phyloP scores from a whole-genome alignment of 1,140 invertebrate genomes.

The Hyphantria cunea region DNA sequence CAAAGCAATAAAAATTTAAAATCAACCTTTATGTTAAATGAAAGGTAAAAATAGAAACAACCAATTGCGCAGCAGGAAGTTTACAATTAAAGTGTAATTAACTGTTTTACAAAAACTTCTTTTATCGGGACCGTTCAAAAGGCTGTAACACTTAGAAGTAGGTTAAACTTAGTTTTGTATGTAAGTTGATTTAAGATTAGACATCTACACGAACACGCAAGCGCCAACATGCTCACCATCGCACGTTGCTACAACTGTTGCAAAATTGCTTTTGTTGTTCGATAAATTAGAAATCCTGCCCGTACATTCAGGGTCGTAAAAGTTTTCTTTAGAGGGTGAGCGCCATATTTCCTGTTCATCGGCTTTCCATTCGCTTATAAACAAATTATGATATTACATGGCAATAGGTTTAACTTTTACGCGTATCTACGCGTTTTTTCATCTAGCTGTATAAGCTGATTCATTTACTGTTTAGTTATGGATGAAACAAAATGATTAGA shows the following conservation, averaged over 20 bases:
- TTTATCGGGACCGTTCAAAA: slow-evolving; percentile 33
- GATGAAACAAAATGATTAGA: too few species aligned
- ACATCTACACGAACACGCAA: slow-evolving; percentile 46
- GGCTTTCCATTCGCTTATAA: slow-evolving; percentile 16
- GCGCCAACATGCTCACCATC: slow-evolving; percentile 33
- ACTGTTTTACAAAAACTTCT: slow-evolving; percentile 30
- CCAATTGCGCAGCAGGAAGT: slow-evolving; percentile 20
- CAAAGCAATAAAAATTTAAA: too few species aligned
- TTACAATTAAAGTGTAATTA: slow-evolving; percentile 30
- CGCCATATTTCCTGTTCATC: slow-evolving; percentile 32
- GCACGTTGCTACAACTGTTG: slow-evolving; percentile 48
- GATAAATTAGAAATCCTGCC: slow-evolving; percentile 52
- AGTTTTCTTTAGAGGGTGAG: slow-evolving; percentile 37
- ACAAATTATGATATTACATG: slow-evolving; percentile 10
- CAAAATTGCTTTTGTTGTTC: slow-evolving; percentile 59
- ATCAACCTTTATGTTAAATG: not conserved
- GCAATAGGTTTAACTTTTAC: slow-evolving; percentile 14
- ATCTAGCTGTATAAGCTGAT: too few species aligned
- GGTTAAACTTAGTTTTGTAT: slow-evolving; percentile 54
- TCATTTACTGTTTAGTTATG: too few species aligned
- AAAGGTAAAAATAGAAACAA: slow-evolving; percentile 7
- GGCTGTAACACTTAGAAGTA: slow-evolving; percentile 40
- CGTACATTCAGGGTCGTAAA: slow-evolving; percentile 38
- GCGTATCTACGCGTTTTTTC: too few species aligned
- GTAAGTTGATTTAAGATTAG: slow-evolving; percentile 50